Evolutionary conservation across 2,113 vertebrate species (phyloP).

Genomic region (Cryptoleucopteryx plumbea): DNA sequence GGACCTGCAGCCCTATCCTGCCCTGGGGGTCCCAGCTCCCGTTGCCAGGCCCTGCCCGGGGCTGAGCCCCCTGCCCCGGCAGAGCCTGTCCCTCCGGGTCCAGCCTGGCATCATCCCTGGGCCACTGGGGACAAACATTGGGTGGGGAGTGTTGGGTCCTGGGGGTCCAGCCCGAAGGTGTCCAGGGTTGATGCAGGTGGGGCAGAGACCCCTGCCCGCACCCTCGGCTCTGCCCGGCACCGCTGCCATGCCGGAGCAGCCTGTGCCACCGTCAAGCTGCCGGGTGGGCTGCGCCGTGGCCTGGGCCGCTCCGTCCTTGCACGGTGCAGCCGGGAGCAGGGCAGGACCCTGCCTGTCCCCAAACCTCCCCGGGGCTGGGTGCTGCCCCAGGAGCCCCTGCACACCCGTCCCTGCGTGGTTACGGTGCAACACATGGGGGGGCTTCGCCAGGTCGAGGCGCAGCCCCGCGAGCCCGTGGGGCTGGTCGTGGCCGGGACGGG

Average conservation of each 20-base stretch:
- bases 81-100: no score
- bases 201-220: not conserved
- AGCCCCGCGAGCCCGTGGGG: fast-evolving
- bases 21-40: not conserved
- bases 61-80: not conserved
- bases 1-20: no score
- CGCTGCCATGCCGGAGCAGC: not conserved
- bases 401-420: fast-evolving
- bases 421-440: fast-evolving
- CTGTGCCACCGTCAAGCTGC: fast-evolving
- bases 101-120: not conserved
- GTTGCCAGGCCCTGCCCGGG: not conserved
- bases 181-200: no score
- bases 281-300: fast-evolving
- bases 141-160: not conserved
- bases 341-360: not conserved
- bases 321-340: not conserved
- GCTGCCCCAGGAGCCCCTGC: not conserved
- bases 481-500: not conserved
- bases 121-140: fast-evolving
- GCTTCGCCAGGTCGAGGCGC: not conserved
- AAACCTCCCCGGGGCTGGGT: not conserved
- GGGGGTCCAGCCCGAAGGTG: not conserved
- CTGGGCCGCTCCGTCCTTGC: not conserved
- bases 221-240: not conserved